These are phyloP conservation scores for Rhinopomastus cyanomelas DNA, from an alignment of 2,113 vertebrate genomes.

Conservation along the genomic window DNA sequence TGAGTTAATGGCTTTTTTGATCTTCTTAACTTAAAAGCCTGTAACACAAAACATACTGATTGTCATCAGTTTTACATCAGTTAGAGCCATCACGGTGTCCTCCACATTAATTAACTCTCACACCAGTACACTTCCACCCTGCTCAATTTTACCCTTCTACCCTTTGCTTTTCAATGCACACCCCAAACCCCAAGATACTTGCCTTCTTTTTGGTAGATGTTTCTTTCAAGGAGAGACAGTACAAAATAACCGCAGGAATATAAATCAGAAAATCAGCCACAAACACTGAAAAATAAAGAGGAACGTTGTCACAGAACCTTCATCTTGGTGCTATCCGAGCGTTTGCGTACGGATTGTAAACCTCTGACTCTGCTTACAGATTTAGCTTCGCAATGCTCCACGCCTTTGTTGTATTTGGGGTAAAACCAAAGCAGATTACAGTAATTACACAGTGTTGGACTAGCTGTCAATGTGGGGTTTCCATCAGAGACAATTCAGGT, in stretches of 20 bases:
- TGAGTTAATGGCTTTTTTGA: not conserved
- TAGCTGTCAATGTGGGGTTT: not conserved
- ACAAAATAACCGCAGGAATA: slow-evolving; percentile 91
- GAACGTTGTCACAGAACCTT: not conserved
- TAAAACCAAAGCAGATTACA: not conserved
- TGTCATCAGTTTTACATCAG: not conserved
- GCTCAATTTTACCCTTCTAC: no score
- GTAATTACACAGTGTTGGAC: not conserved
- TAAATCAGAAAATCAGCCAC: slow-evolving; percentile 90
- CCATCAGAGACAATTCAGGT: not conserved
- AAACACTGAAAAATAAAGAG: slow-evolving; percentile 82
- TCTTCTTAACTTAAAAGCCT: slow-evolving; percentile 30
- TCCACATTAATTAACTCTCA: not conserved
- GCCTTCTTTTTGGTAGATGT: slow-evolving; percentile 87
- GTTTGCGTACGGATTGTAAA: not conserved
- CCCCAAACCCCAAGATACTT: slow-evolving; percentile 42
- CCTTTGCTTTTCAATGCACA: not conserved
- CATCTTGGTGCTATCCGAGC: no score
- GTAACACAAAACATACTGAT: not conserved
- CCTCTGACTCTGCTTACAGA: not conserved
- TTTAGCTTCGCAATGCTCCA: not conserved
- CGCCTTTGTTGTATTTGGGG: not conserved
- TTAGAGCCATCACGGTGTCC: not conserved
- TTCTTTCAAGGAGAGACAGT: slow-evolving; percentile 85
- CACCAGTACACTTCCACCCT: not conserved